Evolutionary conservation across 2,888 invertebrate species (phyloP).

Genomic region (Apodemia zela): DNA sequence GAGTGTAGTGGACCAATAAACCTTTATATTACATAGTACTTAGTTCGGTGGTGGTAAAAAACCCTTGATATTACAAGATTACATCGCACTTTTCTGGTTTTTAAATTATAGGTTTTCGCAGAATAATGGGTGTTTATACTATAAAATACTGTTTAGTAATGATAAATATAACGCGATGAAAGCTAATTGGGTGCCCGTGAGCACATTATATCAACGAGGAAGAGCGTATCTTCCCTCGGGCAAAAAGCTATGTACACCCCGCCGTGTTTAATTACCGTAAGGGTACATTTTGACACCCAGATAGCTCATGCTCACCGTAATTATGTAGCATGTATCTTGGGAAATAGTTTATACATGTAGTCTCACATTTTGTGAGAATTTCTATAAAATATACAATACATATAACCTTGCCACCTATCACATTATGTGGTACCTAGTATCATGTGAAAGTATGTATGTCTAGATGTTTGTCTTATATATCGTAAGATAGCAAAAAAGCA

Average conservation of each 20-base stretch:
- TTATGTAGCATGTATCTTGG: background rate
- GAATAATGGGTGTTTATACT: background rate
- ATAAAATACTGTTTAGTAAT: background rate
- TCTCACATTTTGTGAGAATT: background rate
- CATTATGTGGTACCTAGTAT: too few relatives aligned
- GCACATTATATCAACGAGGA: constrained; percentile 12
- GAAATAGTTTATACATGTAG: background rate
- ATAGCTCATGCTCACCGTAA: constrained; percentile 38
- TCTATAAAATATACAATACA: background rate
- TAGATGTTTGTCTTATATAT: too few relatives aligned
- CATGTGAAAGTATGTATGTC: too few relatives aligned
- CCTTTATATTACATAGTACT: too few relatives aligned
- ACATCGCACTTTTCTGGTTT: too few relatives aligned
- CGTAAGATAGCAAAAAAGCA: too few relatives aligned
- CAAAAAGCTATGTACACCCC: constrained; percentile 6
- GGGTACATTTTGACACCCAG: constrained; percentile 53
- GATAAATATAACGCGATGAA: constrained; percentile 6
- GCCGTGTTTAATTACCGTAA: constrained; percentile 50
- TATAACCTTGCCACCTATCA: too few relatives aligned
- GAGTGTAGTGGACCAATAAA: too few relatives aligned
- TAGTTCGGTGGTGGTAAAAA: too few relatives aligned
- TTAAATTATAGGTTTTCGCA: too few relatives aligned
- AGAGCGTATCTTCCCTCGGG: constrained; percentile 2
- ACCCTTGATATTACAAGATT: too few relatives aligned
- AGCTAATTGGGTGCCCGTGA: constrained; percentile 2